Evolutionary conservation across 2,113 vertebrate genomes (phyloP).

Genomic region (Erythrolamprus reginae): DNA sequence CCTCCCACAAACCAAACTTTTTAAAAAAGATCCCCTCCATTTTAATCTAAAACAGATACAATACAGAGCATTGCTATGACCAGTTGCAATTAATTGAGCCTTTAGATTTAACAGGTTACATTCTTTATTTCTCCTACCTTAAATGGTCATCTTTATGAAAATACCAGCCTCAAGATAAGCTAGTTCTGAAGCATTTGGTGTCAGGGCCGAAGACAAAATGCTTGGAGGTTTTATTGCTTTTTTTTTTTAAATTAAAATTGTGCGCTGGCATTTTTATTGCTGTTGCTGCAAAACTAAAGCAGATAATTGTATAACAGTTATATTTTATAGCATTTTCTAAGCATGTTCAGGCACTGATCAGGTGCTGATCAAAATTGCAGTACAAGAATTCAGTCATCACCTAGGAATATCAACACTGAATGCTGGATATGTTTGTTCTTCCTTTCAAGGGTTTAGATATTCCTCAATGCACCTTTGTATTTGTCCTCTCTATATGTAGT

Average conservation of each 20-base stretch:
- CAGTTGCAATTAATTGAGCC: background rate
- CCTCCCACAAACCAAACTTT: background rate
- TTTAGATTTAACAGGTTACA: background rate
- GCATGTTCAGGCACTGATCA: background rate
- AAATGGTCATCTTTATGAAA: background rate
- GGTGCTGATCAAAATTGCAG: background rate
- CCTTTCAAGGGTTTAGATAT: background rate
- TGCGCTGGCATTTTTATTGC: too few species aligned
- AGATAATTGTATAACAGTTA: background rate
- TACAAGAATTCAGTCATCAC: background rate
- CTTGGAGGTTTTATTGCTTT: background rate
- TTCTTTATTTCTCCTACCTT: background rate
- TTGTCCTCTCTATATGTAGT: background rate
- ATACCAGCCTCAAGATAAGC: background rate
- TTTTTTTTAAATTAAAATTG: too few species aligned
- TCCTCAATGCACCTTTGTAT: background rate
- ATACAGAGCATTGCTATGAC: background rate
- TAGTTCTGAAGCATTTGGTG: background rate
- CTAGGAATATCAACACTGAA: background rate
- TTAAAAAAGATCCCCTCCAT: background rate
- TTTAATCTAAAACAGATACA: background rate
- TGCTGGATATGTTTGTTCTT: background rate
- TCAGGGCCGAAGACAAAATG: too few species aligned
- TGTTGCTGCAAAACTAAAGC: background rate
- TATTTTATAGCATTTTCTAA: background rate